phyloP scores from a whole-genome alignment of 2,888 invertebrate genomes.

The Pilophorus perplexus region DNA sequence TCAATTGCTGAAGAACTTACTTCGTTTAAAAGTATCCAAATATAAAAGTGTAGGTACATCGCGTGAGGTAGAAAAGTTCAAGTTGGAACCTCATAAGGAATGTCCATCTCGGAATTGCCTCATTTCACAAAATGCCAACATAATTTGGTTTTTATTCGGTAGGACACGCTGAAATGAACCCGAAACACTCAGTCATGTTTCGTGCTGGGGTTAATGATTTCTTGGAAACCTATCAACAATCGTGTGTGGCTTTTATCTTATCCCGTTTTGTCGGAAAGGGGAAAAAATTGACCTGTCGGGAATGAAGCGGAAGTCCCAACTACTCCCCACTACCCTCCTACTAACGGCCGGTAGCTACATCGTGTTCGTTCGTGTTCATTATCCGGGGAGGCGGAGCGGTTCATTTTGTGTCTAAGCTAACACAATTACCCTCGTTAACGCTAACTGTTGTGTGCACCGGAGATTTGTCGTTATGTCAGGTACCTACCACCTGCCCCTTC shows the following conservation, averaged over 20 bases:
- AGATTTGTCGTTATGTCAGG: constrained; percentile 37
- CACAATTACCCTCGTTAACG: constrained; percentile 32
- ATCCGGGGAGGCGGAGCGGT: constrained; percentile 7
- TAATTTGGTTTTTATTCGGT: neutral
- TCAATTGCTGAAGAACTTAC: too few species aligned
- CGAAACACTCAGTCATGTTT: neutral
- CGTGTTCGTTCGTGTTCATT: constrained; percentile 3
- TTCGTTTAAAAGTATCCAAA: too few species aligned
- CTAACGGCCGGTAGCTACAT: too few species aligned
- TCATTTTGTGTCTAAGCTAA: constrained; percentile 29
- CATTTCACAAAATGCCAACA: too few species aligned
- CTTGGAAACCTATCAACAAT: neutral
- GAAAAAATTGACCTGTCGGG: constrained; percentile 6
- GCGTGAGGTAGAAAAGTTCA: too few species aligned
- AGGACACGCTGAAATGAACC: neutral
- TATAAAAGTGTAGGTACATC: too few species aligned
- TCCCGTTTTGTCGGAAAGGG: constrained; percentile 8
- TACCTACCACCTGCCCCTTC: too few species aligned
- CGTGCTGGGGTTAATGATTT: constrained; percentile 3
- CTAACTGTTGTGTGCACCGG: constrained; percentile 29
- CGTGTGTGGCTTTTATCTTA: constrained; percentile 21
- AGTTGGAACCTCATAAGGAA: too few species aligned
- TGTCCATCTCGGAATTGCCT: too few species aligned
- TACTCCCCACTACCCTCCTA: neutral
- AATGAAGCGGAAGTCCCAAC: neutral